Base-by-base conservation (phyloP, 2,888 invertebrate genomes). In the Busseola fusca region DNA sequence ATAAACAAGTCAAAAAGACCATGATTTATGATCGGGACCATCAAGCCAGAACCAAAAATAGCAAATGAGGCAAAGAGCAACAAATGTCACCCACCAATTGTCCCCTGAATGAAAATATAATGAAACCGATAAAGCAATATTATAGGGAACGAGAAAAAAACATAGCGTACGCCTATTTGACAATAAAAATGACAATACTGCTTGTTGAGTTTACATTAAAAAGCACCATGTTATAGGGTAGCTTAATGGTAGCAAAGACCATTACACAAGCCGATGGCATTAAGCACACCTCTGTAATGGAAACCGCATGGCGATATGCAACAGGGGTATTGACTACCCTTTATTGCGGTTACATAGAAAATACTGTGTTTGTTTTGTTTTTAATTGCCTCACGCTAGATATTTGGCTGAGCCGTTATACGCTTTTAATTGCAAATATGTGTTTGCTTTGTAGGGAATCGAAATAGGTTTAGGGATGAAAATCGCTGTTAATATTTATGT, bases 241-340 rank as follows among this genome's bases (percentile, higher is more conserved):
- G 85, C 84, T 87, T 94, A 94, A 95, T 94, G 93, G 94, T 85
- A 86, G 87, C 84, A 87, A 89, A 91, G 91, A 90, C 92, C 92
- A 94, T 94, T 94, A 94, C 87, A 86, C 81, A 84, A 89, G 86
- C 91, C 89, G 88, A 91, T 92, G 91, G 89, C 88, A 89, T 92
- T 92, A 93, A 92, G 87, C 88, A 91, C 91, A 93, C 93, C 92
- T 93, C 89, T 87, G 91, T 93, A 91, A 93, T 94, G 92, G 91
- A 91, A 92, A 92, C 93, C 93, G 87, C 93, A 92, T 88, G 89
- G 88, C 86, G 79, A 87, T 91, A 90, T 93, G 92, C 90, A 91
- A 89, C 89, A 88, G 88, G 91, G 90, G 86, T 82, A 86, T 78
- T 70, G 76, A 74, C 82, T 84, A 85, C 90, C 89, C 88, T 90